Evolutionary conservation across 2,113 vertebrate species (phyloP).

Genomic region (Campylomormyrus tamandua): DNA sequence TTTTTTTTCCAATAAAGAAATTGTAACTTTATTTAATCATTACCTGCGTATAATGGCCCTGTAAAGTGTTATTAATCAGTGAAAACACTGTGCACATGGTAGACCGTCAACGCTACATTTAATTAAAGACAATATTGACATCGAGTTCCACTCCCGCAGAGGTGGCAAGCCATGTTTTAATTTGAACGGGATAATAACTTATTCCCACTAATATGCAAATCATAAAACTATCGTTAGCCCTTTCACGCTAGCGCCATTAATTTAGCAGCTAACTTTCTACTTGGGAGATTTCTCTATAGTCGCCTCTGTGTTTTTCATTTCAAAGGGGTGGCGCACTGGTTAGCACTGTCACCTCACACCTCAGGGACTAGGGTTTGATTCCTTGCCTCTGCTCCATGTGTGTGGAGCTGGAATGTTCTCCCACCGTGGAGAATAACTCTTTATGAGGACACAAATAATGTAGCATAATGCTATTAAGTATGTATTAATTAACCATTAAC

Average conservation of each 20-base stretch:
- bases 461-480: neutral
- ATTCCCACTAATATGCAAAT: neutral
- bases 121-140: constrained; percentile 1
- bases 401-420: neutral
- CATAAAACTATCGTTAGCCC: neutral
- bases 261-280: neutral
- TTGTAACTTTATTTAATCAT: neutral
- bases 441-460: neutral
- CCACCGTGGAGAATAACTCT: neutral
- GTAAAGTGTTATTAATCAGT: neutral
- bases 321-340: neutral
- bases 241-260: neutral
- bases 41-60: neutral
- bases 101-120: neutral
- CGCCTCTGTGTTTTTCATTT: neutral
- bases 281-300: neutral
- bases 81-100: neutral
- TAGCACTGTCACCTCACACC: neutral
- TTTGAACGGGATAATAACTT: neutral
- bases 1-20: too few relatives aligned
- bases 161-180: too few relatives aligned
- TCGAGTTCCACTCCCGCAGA: neutral
- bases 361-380: neutral
- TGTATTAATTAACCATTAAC: neutral
- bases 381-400: neutral